These are phyloP conservation scores for Carduelis carduelis DNA, from an alignment of 2,797 vertebrate species.

Conservation along the genomic window DNA sequence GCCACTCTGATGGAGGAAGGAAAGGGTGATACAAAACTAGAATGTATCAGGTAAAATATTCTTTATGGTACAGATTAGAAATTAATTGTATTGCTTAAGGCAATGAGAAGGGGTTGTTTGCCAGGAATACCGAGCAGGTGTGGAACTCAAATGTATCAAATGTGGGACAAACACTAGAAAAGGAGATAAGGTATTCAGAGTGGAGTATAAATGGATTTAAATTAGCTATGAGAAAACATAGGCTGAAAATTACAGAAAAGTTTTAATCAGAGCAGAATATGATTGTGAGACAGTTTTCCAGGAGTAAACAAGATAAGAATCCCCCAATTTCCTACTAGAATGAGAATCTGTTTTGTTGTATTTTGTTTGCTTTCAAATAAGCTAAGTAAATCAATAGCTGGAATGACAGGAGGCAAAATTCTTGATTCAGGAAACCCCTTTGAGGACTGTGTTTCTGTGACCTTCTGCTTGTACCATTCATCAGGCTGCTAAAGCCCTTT, in stretches of 20 bases:
- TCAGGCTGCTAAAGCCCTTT: neutral
- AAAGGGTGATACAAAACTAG: neutral
- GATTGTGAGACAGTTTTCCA: neutral
- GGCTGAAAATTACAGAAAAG: neutral
- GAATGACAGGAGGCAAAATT: neutral
- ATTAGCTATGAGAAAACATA: neutral
- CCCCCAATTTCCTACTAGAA: neutral
- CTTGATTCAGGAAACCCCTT: neutral
- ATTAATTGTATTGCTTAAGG: neutral
- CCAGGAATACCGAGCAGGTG: neutral
- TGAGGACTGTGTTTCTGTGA: neutral
- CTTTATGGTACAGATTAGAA: neutral
- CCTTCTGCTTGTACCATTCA: neutral
- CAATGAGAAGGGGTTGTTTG: neutral
- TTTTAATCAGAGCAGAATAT: neutral
- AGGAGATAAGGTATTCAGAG: neutral
- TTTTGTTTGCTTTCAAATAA: neutral
- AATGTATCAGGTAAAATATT: neutral
- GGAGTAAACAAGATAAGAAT: neutral
- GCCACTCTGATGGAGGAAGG: neutral
- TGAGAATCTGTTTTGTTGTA: neutral
- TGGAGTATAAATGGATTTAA: neutral
- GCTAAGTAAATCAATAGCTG: neutral
- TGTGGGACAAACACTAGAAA: neutral
- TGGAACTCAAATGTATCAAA: neutral